A percentile compares a stretch with the other conserved stretches of the same genome.
Conservation (phyloP, 2,888 invertebrate genomes). For the Cecidostiba fungosa region DNA sequence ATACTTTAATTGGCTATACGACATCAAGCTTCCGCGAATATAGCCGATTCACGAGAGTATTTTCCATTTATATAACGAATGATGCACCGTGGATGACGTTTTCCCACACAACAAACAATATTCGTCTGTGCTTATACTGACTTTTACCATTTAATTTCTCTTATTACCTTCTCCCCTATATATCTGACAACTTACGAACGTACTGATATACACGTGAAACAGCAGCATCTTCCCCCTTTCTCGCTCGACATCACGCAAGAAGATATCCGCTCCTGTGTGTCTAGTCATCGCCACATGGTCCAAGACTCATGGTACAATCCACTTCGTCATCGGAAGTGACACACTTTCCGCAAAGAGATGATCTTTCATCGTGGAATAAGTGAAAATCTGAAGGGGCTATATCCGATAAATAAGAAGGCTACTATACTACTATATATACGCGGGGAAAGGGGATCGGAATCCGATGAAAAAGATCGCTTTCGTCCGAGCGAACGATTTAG, state of each 20-base stretch:
- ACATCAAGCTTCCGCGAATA: neutral
- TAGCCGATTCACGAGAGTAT: neutral
- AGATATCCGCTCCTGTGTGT: constrained; percentile 1
- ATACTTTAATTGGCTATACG: neutral
- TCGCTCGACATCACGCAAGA: neutral
- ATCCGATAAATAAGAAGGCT: constrained; percentile 42
- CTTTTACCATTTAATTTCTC: constrained; percentile 3
- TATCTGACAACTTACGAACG: neutral
- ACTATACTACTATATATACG: neutral
- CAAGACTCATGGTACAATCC: constrained; percentile 37
- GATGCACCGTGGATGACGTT: neutral
- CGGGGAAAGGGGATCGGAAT: constrained; percentile 13
- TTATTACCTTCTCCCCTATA: neutral
- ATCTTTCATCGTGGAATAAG: constrained; percentile 55
- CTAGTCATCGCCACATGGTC: constrained; percentile 36
- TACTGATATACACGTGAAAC: neutral
- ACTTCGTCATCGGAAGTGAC: constrained; percentile 60
- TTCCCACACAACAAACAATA: neutral
- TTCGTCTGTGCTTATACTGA: neutral
- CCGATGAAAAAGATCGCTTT: constrained; percentile 26
- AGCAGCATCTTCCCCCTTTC: constrained; percentile 3
- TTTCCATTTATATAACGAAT: neutral
- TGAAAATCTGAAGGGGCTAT: constrained; percentile 47
- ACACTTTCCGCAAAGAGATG: constrained; percentile 57
- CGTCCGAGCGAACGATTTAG: constrained; percentile 33